A percentile compares a stretch with the other conserved stretches of the same genome.
These are phyloP conservation scores for Cygnus olor DNA, from an alignment of 2,797 vertebrate species.

Conservation along the genomic window DNA sequence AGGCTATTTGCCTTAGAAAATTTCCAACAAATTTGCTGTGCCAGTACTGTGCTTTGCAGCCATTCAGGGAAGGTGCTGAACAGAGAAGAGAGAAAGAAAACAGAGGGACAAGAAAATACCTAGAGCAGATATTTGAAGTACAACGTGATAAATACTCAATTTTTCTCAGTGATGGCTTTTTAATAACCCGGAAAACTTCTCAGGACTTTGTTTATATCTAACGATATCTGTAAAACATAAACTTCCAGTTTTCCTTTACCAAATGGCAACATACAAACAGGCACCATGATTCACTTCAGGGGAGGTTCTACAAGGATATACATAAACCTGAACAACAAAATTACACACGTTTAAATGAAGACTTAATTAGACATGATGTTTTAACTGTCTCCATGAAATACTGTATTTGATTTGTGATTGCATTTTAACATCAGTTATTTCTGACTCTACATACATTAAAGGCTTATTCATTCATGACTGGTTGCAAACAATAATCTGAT, in stretches of 20 bases:
- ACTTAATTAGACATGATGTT: constrained; percentile 71
- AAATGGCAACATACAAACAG: not conserved
- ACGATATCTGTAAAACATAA: not conserved
- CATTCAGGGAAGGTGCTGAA: not conserved
- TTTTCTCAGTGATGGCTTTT: not conserved
- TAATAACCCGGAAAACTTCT: not conserved
- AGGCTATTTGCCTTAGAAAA: not conserved
- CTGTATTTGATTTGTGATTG: constrained; percentile 46
- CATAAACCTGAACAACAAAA: constrained; percentile 55
- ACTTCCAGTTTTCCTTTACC: not conserved
- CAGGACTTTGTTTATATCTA: not conserved
- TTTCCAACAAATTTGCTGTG: not conserved
- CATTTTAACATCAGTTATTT: constrained; percentile 66
- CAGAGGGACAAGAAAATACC: not conserved
- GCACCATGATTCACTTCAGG: not conserved
- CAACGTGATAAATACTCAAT: not conserved
- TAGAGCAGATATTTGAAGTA: not conserved
- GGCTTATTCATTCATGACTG: constrained; percentile 71
- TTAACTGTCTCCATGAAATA: constrained; percentile 65
- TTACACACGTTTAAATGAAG: constrained; percentile 61
- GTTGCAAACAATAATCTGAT: constrained; percentile 68
- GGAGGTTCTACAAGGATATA: not conserved
- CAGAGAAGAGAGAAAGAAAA: not conserved
- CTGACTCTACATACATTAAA: constrained; percentile 58
- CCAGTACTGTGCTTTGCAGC: not conserved